Percentiles rank a stretch among this genome's conserved stretches.
Conservation (phyloP, 2,113 vertebrate species). For the Vimba vimba region DNA sequence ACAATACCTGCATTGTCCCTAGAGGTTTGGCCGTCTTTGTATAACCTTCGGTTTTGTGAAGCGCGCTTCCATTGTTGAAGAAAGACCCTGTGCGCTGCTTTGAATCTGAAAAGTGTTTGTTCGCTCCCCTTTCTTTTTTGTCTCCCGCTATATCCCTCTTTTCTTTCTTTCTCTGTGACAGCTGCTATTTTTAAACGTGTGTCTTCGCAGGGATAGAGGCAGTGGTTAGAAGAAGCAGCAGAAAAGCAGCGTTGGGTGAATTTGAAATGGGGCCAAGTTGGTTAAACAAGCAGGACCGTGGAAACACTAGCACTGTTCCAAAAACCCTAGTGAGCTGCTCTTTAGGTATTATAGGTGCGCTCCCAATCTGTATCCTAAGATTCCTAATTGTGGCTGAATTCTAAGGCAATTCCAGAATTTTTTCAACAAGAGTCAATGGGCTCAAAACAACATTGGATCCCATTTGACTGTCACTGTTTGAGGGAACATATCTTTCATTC, state of each 20-base stretch:
- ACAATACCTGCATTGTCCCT: slow-evolving; percentile 20
- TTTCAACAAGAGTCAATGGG: too few relatives aligned
- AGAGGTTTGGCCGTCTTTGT: background rate
- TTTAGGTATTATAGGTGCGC: background rate
- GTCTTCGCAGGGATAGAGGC: slow-evolving; percentile 31
- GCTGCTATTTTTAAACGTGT: slow-evolving; percentile 41
- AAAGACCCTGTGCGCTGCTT: slow-evolving; percentile 6
- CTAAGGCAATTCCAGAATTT: background rate
- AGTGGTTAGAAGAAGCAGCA: background rate
- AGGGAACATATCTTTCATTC: too few relatives aligned
- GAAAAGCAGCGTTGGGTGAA: slow-evolving; percentile 7
- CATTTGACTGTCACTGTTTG: too few relatives aligned
- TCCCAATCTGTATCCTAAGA: background rate
- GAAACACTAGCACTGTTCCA: slow-evolving; percentile 2
- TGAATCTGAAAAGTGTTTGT: slow-evolving; percentile 38
- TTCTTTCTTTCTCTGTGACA: slow-evolving; percentile 16
- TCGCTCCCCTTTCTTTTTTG: slow-evolving; percentile 7
- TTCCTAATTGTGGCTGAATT: background rate
- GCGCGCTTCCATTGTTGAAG: slow-evolving; percentile 13
- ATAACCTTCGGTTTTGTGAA: slow-evolving; percentile 34
- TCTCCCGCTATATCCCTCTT: slow-evolving; percentile 24
- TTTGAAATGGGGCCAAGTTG: slow-evolving; percentile 16
- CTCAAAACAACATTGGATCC: too few relatives aligned
- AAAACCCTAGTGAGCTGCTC: background rate
- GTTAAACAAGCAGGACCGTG: slow-evolving; percentile 18